Percentiles rank a stretch among this genome's conserved stretches.
Evolutionary conservation across 1,140 invertebrate species (phyloP).

Genomic region (Chrysoperla carnea): DNA sequence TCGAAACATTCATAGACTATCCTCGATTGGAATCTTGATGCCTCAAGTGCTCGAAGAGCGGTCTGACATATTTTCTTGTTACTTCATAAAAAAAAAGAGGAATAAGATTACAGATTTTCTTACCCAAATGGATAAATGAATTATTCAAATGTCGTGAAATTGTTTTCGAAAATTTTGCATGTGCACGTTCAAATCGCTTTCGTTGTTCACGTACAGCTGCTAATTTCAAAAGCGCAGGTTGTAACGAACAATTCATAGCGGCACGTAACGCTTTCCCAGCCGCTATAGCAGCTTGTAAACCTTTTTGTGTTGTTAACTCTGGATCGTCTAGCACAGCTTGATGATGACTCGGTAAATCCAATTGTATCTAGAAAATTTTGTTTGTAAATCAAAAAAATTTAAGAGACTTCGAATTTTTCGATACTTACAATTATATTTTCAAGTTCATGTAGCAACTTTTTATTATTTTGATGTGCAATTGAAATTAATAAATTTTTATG

Average conservation of each 20-base stretch:
- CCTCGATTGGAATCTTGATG: too few relatives aligned
- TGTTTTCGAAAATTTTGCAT: constrained; percentile 66
- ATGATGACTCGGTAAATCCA: constrained; percentile 55
- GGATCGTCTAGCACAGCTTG: constrained; percentile 37
- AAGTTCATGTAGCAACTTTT: constrained; percentile 57
- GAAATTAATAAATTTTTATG: constrained; percentile 82
- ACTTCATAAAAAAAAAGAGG: too few relatives aligned
- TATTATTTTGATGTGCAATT: constrained; percentile 70
- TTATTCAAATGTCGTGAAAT: constrained; percentile 81
- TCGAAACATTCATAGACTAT: too few relatives aligned
- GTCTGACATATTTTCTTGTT: too few relatives aligned
- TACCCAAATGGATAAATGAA: constrained; percentile 78
- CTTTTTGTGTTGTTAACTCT: constrained; percentile 46
- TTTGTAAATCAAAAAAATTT: neutral
- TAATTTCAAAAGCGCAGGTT: constrained; percentile 44
- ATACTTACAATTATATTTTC: constrained; percentile 60
- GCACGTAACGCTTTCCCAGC: constrained; percentile 65
- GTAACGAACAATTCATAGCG: constrained; percentile 55
- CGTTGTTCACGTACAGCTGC: constrained; percentile 77
- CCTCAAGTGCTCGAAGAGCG: too few relatives aligned
- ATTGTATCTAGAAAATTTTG: constrained; percentile 32
- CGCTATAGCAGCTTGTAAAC: constrained; percentile 54
- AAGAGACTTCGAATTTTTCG: constrained; percentile 1
- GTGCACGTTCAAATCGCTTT: constrained; percentile 66
- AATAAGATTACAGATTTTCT: constrained; percentile 28